A percentile compares a stretch with the other conserved stretches of the same genome.
phyloP scores from a whole-genome alignment of 1,140 invertebrate species.

The Orius laevigatus region DNA sequence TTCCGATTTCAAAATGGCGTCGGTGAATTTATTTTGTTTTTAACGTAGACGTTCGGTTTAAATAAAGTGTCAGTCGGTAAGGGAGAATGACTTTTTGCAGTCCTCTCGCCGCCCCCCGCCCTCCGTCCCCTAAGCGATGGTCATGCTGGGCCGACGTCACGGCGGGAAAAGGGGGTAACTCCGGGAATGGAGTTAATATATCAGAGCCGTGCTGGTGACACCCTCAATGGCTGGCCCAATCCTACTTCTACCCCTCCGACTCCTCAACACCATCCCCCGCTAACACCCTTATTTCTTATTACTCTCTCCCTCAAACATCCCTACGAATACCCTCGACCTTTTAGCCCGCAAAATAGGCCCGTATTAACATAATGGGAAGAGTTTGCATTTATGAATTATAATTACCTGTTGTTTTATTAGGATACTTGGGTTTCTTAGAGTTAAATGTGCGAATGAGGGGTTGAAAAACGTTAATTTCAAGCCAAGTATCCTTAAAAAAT shows the following conservation, averaged over 20 bases:
- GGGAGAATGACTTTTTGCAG: slow-evolving; percentile 6
- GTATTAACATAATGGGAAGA: slow-evolving; percentile 3
- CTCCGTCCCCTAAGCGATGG: too few relatives aligned
- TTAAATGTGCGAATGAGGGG: too few relatives aligned
- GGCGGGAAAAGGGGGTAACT: not conserved
- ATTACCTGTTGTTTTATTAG: slow-evolving; percentile 1
- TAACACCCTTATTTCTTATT: slow-evolving; percentile 2
- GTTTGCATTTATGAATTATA: slow-evolving; percentile 4
- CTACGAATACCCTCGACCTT: too few relatives aligned
- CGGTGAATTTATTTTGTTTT: too few relatives aligned
- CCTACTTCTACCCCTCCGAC: slow-evolving; percentile 4
- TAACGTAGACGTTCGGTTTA: too few relatives aligned
- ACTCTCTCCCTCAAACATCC: slow-evolving; percentile 4
- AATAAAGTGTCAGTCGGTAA: too few relatives aligned
- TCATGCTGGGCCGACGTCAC: not conserved
- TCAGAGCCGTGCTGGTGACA: slow-evolving; percentile 25
- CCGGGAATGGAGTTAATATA: slow-evolving; percentile 27
- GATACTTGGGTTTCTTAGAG: not conserved
- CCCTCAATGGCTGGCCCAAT: slow-evolving; percentile 23
- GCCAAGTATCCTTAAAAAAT: too few relatives aligned
- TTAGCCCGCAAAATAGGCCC: too few relatives aligned
- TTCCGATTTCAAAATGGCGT: too few relatives aligned
- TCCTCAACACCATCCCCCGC: not conserved
- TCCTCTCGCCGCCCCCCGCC: too few relatives aligned
- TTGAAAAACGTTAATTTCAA: too few relatives aligned